Evolutionary conservation across 2,113 vertebrate genomes (phyloP).

Genomic region (Odontophorus gujanensis): DNA sequence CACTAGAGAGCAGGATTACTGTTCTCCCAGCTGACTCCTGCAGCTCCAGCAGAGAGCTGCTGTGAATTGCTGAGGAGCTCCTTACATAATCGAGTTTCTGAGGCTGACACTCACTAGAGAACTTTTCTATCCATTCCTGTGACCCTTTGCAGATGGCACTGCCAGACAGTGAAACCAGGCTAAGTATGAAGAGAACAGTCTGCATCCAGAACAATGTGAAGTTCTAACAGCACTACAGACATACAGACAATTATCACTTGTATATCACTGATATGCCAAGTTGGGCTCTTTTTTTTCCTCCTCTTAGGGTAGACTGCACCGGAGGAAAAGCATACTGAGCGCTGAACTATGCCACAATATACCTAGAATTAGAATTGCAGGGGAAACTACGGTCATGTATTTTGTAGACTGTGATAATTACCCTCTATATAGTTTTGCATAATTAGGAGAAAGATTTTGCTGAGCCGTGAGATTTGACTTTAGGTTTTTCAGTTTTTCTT

Average conservation of each 20-base stretch:
- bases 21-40: not conserved
- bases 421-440: not conserved
- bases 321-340: not conserved
- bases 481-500: not conserved
- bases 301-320: not conserved
- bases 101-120: not conserved
- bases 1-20: constrained; percentile 57
- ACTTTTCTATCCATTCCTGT: not conserved
- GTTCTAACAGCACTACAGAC: not conserved
- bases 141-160: not conserved
- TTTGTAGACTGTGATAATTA: not conserved
- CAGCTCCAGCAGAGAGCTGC: not conserved
- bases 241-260: not conserved
- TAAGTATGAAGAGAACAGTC: not conserved
- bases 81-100: not conserved
- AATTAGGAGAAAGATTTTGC: not conserved
- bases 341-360: not conserved
- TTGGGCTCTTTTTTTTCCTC: not conserved
- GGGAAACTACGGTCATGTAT: not conserved
- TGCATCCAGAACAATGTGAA: not conserved
- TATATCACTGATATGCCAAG: not conserved
- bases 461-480: not conserved
- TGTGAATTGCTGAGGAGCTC: not conserved
- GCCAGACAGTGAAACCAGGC: not conserved
- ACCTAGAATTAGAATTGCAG: not conserved